A percentile compares a stretch with the other conserved stretches of the same genome.
Evolutionary conservation across 2,113 vertebrate species (phyloP).

Genomic region (Scomber japonicus): DNA sequence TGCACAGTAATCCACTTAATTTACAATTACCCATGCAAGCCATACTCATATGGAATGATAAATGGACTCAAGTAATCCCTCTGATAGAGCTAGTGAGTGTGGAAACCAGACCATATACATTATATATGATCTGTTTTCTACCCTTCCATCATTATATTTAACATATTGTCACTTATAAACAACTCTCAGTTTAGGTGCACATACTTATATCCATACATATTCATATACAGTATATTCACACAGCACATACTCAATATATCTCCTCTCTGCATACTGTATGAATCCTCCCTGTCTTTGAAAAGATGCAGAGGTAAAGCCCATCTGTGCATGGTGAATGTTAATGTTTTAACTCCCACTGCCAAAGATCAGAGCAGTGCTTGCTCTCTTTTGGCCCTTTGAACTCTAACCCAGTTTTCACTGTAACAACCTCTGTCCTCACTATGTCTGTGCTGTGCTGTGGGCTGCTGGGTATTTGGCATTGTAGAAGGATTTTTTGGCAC

Average conservation of each 20-base stretch:
- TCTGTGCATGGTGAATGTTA: slow-evolving; percentile 69
- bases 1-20: slow-evolving; percentile 83
- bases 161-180: not conserved
- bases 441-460: not conserved
- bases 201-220: slow-evolving; percentile 19
- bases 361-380: slow-evolving; percentile 74
- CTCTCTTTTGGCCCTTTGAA: slow-evolving; percentile 73
- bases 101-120: slow-evolving; percentile 36
- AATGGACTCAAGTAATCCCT: slow-evolving; percentile 69
- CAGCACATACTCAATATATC: slow-evolving; percentile 7
- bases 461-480: not conserved
- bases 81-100: slow-evolving; percentile 42
- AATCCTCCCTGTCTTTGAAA: slow-evolving; percentile 59
- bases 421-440: slow-evolving; percentile 27
- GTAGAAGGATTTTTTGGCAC: not conserved
- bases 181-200: not conserved
- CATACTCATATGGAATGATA: slow-evolving; percentile 76
- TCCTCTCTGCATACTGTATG: slow-evolving; percentile 38
- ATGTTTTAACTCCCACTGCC: slow-evolving; percentile 74
- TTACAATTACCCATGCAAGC: slow-evolving; percentile 81
- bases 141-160: not conserved
- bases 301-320: slow-evolving; percentile 56
- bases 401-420: slow-evolving; percentile 58
- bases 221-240: slow-evolving; percentile 18
- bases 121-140: slow-evolving; percentile 15